Evolutionary conservation across 2,113 vertebrate species (phyloP).

Genomic region (Aphelocoma coerulescens): DNA sequence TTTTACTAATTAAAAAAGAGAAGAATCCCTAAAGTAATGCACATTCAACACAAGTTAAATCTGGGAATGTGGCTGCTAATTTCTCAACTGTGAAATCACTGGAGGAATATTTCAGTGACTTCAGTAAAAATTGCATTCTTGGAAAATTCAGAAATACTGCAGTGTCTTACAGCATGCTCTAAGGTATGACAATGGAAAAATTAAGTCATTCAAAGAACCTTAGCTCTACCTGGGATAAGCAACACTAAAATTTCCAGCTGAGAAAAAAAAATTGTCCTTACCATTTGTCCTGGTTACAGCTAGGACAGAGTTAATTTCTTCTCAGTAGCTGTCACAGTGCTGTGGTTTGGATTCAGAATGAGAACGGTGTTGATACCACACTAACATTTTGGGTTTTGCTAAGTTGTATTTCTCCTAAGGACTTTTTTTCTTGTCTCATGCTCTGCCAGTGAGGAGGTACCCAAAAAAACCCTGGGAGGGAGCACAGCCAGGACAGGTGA

Average conservation of each 20-base stretch:
- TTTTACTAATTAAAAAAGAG: background rate
- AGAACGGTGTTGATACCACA: background rate
- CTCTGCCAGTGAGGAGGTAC: background rate
- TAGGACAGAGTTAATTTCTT: background rate
- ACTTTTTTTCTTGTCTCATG: background rate
- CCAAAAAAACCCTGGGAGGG: background rate
- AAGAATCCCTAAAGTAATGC: background rate
- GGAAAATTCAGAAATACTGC: background rate
- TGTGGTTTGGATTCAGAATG: background rate
- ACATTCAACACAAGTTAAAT: background rate
- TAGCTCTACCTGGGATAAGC: background rate
- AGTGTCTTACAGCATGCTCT: background rate
- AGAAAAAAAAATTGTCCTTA: background rate
- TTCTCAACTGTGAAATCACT: background rate
- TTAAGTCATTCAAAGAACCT: background rate
- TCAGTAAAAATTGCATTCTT: background rate
- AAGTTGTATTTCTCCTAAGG: background rate
- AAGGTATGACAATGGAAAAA: background rate
- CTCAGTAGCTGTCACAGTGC: background rate
- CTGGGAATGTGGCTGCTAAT: background rate
- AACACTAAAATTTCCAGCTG: background rate
- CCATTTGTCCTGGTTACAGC: background rate
- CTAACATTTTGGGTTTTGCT: background rate
- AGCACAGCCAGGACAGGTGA: background rate
- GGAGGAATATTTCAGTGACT: background rate